These are phyloP conservation scores for Nycticebus coucang DNA, from an alignment of 2,113 vertebrate genomes.

Conservation along the genomic window DNA sequence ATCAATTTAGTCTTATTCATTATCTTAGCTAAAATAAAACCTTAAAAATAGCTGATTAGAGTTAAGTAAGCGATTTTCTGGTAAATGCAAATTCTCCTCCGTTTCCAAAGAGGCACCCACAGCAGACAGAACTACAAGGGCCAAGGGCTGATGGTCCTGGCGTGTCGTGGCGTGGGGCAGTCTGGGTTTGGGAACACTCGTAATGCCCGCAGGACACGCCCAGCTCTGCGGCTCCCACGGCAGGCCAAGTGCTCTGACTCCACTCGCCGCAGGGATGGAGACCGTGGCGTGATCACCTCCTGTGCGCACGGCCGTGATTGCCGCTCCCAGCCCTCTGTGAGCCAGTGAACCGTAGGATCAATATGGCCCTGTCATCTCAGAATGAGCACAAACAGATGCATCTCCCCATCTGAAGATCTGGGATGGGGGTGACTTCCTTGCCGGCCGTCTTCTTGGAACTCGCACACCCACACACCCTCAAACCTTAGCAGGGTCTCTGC, in stretches of 20 bases:
- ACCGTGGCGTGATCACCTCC: not conserved
- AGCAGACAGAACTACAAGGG: constrained; percentile 76
- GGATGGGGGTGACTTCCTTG: not conserved
- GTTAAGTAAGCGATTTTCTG: constrained; percentile 85
- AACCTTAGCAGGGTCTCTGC: not conserved
- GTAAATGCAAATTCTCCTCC: constrained; percentile 77
- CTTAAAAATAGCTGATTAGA: constrained; percentile 84
- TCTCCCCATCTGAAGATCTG: not conserved
- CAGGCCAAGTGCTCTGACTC: not conserved
- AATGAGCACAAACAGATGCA: constrained; percentile 12
- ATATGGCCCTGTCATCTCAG: not conserved
- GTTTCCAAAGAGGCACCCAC: constrained; percentile 69
- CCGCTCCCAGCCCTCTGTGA: not conserved
- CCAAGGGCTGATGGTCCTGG: constrained; percentile 21
- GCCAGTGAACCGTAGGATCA: not conserved
- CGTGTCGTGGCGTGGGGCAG: not conserved
- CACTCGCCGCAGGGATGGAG: not conserved
- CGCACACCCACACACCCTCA: not conserved
- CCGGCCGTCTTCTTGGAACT: not conserved
- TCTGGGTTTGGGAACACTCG: not conserved
- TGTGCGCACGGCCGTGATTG: not conserved
- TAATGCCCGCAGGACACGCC: not conserved
- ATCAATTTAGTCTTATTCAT: constrained; percentile 85
- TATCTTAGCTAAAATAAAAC: constrained; percentile 84
- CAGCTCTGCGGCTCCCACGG: not conserved